Base-by-base conservation (phyloP, 2,888 invertebrate genomes). In the Hemaris fuciformis region DNA sequence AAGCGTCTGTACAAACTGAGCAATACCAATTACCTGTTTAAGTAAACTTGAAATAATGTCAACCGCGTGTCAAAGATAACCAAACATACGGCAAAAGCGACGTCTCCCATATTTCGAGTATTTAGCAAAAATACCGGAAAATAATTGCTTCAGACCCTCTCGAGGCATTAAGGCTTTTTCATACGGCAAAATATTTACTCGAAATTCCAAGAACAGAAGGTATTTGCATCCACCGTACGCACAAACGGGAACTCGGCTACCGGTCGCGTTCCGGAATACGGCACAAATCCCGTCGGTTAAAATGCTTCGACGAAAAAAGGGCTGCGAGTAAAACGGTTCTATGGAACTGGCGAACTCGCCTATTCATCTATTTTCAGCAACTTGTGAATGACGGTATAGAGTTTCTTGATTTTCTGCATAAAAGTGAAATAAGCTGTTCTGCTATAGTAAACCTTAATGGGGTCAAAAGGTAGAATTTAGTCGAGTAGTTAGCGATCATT, bases 121-220 rank as follows among this genome's bases (percentile, higher is more conserved):
- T 31, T 31, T 31, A 31, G 7, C 48, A 53, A 53, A 22, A 31
- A 48, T 27, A 27, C 48, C 27, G 3, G 25, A 53, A 43, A 7
- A 31, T 53, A 53, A 53, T 31, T 31, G 53, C 53, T 31, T 15
- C 10, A 27, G 15, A 53, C 10, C 18, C 31, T 31, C 13, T 10
- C 8, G 31, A 20, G 15, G 27, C 27, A 31, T 53, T 53, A 53
- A 18, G 42, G 53, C 41, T 27, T 60, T 60, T 60, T 31, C 53
- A 18, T 53, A 18, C 18, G 4, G 53, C 27, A 53, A 20, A 53
- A 53, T 53, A 31, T 53, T 53, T 53, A 31, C 62, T 61, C 53
- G 7, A 59, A 72, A 68, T 68, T 63, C 66, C 53, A 64, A 66
- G 67, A 72, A 71, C 68, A 72, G 34, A 3, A n/a, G 67, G 65